Evolutionary conservation across 2,888 invertebrate species (phyloP).

Genomic region (Agonopterix subpropinquella): DNA sequence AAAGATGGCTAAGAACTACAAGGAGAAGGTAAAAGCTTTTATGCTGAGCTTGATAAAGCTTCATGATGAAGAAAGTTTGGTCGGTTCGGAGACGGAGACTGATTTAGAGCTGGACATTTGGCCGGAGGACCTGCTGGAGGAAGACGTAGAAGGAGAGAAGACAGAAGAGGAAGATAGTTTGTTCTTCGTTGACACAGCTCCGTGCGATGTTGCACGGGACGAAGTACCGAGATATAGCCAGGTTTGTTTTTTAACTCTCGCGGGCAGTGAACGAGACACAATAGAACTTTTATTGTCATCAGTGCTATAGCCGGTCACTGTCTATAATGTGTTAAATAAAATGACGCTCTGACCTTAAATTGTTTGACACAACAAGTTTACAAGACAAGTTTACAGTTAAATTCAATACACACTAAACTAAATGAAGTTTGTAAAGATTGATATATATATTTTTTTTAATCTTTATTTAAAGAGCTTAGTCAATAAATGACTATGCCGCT

Average conservation of each 20-base stretch:
- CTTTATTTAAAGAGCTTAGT: too few relatives aligned
- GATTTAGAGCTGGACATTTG: conserved; percentile 57
- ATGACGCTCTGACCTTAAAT: too few relatives aligned
- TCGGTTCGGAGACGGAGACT: conserved; percentile 42
- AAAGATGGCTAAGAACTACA: conserved; percentile 57
- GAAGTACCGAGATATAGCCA: conserved; percentile 54
- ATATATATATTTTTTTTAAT: too few relatives aligned
- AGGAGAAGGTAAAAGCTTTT: conserved; percentile 61
- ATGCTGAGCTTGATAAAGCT: conserved; percentile 57
- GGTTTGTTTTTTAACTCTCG: conserved; percentile 31
- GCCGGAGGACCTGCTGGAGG: conserved; percentile 50
- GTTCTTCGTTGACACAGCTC: conserved; percentile 63
- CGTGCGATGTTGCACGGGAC: conserved; percentile 27
- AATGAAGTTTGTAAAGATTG: too few relatives aligned
- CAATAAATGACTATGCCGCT: too few relatives aligned
- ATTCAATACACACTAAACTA: too few relatives aligned
- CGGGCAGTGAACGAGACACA: too few relatives aligned
- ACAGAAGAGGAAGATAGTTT: conserved; percentile 35
- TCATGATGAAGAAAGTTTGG: conserved; percentile 30
- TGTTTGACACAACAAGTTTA: too few relatives aligned
- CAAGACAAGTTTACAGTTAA: not conserved
- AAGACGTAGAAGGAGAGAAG: conserved; percentile 14
- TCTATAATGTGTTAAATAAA: too few relatives aligned
- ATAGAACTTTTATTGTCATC: too few relatives aligned
- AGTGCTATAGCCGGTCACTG: too few relatives aligned